Base-by-base conservation (phyloP, 2,113 vertebrate genomes). In the Forbesichthys agassizii region DNA sequence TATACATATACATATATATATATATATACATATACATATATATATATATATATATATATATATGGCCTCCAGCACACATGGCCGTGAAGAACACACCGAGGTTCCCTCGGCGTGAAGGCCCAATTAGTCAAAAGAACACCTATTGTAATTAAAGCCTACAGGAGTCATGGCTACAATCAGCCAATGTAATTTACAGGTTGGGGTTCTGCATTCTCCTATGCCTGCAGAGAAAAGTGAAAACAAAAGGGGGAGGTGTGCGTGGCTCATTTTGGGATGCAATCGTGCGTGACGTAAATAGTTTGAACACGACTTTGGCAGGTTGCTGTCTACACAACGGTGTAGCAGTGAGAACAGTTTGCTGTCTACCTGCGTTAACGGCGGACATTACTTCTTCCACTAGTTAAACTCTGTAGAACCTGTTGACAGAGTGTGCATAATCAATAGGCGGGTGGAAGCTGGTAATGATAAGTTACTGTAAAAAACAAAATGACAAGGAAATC, bases 41-140 rank as follows among this genome's bases (percentile, higher is more conserved):
- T 0, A 16, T 16, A 16, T 16, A 16, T 16, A 16, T 16, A 16
- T 16, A 16, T 16, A 16, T 16, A 16, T 67, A 81, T 75, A 48
- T 49, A 61, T 16, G 48, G n/a, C 68, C 54, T 76, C 73, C 36
- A 56, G 27, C 20, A 68, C 54, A 66, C 53, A 57, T 54, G 9
- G 48, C 66, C 71, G 82, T 61, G 48, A 63, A 71, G 63, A 73
- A 72, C 64, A 76, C 55, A 53, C 66, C 61, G 73, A 60, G 62
- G 77, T 33, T 65, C 59, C 64, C 58, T 53, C 56, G 62, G 56
- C 61, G 78, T 81, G 88, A 86, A 88, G 84, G 84, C 81, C 76
- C 80, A 86, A 88, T 90, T 88, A 88, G 78, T 90, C 89, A 90
- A 84, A 88, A 81, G 71, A 86, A 86, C 75, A 85, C 83, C 80